Base-by-base conservation (phyloP, 1,140 invertebrate genomes). In the Zaprionus ornatus region DNA sequence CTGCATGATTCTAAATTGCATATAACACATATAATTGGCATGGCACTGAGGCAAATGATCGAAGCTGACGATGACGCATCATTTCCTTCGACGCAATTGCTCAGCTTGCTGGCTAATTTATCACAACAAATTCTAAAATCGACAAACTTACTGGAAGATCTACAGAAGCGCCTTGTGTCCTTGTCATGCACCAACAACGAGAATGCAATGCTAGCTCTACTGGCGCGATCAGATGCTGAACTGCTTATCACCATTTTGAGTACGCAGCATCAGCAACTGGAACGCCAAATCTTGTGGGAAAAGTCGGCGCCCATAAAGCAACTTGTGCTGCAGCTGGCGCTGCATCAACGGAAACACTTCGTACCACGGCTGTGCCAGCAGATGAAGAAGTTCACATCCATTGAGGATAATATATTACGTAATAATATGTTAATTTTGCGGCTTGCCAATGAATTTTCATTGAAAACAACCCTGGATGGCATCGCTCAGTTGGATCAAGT, bases 401-500 rank as follows among this genome's bases (percentile, higher is more conserved):
- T 91, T 7, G 3, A 50, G 7, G 85, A 92, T 69, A 60, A 29
- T 4, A 71, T 73, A 0, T 23, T 91, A 10, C 80, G 85, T 2
- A 92, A 92, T 9, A 87, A 77, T 56, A 50, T 92, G 42, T 59
- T 92, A 2, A 88, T 92, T 19, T 54, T 92, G 4, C 80, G 87
- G 5, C 29, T 92, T 12, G 85, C 86, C 21, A 74, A 92, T 50
- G 91, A 92, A 27, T 91, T 92, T 54, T 63, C 80, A 0, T 15
- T 81, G 27, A 70, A 77, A 3, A 52, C 54, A 3, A 74, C 85
- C 0, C 32, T 92, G 2, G 81, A 85, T 23, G 80, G 90, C 21
- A 27, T 92, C 2, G 88, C 80, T 2, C 64, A 83, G 15, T 57
- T 92, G 40, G 66, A 77, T 0, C 73, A 77, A 17, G 40, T 54